These are phyloP conservation scores for Polymixis lichenea DNA, from an alignment of 2,888 invertebrate species.

Conservation along the genomic window DNA sequence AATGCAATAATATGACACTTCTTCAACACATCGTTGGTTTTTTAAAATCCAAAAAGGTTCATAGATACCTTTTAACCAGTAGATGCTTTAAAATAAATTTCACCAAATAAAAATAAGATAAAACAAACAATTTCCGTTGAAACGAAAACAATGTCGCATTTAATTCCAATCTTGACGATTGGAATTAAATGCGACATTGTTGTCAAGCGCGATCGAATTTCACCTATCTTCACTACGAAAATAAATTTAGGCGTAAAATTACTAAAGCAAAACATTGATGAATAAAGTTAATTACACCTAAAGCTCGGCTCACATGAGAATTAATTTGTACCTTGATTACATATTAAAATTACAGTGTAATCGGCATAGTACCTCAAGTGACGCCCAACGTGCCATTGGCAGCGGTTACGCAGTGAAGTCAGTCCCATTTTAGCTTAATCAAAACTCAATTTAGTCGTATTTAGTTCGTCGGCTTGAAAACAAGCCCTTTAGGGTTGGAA, in stretches of 20 bases:
- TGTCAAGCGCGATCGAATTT: conserved; percentile 15
- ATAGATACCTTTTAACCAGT: not conserved
- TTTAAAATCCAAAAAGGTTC: not conserved
- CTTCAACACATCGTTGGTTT: not conserved
- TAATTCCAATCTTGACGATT: conserved; percentile 13
- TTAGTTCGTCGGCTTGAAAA: conserved; percentile 76
- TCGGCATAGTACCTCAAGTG: conserved; percentile 59
- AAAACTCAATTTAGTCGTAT: conserved; percentile 80
- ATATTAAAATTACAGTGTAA: conserved; percentile 68
- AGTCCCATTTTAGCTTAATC: conserved; percentile 73
- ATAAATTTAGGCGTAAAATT: conserved; percentile 42
- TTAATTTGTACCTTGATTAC: conserved; percentile 64
- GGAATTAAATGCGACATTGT: too few species aligned
- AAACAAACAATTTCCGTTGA: not conserved
- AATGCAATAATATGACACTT: not conserved
- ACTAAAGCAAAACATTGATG: conserved; percentile 51
- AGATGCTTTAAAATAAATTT: not conserved
- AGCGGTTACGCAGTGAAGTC: conserved; percentile 66
- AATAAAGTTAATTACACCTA: conserved; percentile 60
- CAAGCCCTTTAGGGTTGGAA: conserved; percentile 73
- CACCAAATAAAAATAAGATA: not conserved
- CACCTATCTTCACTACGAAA: conserved; percentile 18
- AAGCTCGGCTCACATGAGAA: conserved; percentile 58
- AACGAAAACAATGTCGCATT: conserved; percentile 2
- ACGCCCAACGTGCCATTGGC: conserved; percentile 71